These are phyloP conservation scores for Epinephelus malabaricus DNA, from an alignment of 2,797 vertebrate species.

Conservation along the genomic window DNA sequence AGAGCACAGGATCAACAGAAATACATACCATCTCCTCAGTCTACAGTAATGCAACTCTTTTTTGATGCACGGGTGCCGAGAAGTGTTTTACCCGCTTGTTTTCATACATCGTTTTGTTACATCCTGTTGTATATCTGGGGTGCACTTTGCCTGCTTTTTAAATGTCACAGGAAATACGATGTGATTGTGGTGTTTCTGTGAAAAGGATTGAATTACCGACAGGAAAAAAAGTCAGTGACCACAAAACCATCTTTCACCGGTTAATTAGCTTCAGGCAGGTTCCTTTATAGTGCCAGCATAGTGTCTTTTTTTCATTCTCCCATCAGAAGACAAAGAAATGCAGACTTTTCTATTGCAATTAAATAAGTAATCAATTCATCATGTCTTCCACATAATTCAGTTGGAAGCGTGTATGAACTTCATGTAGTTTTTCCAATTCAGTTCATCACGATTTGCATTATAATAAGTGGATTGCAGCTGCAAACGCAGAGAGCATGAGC, in stretches of 20 bases:
- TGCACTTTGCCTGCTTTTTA: conserved; percentile 16
- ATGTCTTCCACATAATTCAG: not conserved
- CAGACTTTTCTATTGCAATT: not conserved
- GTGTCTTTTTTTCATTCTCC: not conserved
- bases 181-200: conserved; percentile 22
- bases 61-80: not conserved
- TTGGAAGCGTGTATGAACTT: not conserved
- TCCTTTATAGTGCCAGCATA: not conserved
- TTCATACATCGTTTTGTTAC: conserved; percentile 20
- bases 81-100: not conserved
- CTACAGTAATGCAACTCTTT: not conserved
- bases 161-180: conserved; percentile 58
- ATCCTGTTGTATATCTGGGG: conserved; percentile 47
- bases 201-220: not conserved
- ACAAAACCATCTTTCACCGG: not conserved
- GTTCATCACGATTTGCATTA: conserved; percentile 25
- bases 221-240: not conserved
- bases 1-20: not conserved
- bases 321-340: not conserved
- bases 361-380: not conserved
- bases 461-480: conserved; percentile 35
- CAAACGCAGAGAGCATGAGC: conserved; percentile 8
- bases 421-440: conserved; percentile 31
- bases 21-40: not conserved
- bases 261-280: not conserved